phyloP scores from a whole-genome alignment of 2,888 invertebrate genomes.

The Mycogona germanica region DNA sequence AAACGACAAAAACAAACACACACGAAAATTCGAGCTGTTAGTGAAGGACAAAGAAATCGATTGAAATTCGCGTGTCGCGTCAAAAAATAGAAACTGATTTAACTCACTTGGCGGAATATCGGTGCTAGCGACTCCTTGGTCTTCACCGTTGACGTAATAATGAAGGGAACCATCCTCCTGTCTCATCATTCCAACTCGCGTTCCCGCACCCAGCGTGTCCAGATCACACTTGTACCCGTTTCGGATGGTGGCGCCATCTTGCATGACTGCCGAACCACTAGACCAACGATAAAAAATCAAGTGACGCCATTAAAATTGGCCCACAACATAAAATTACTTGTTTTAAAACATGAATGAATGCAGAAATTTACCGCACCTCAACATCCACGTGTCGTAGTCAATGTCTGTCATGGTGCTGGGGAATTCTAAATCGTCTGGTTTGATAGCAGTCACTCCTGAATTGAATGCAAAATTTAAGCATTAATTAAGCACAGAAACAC shows the following conservation, averaged over 20 bases:
- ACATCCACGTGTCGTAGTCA: conserved; percentile 80
- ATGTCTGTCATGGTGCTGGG: conserved; percentile 86
- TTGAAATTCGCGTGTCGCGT: neutral
- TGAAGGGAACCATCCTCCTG: conserved; percentile 70
- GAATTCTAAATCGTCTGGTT: conserved; percentile 75
- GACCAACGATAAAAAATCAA: conserved; percentile 1
- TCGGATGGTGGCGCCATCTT: conserved; percentile 70
- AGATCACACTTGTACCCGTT: conserved; percentile 77
- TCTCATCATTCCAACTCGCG: conserved; percentile 76
- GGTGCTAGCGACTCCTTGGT: conserved; percentile 72
- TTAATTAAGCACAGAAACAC: conserved; percentile 20
- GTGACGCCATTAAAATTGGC: neutral
- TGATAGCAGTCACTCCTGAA: conserved; percentile 70
- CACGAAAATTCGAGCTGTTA: neutral
- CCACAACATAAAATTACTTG: too few species aligned
- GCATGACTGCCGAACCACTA: conserved; percentile 79
- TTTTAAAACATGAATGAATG: neutral
- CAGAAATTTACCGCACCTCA: conserved; percentile 40
- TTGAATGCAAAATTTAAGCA: conserved; percentile 20
- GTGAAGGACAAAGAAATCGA: neutral
- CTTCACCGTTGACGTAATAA: conserved; percentile 73
- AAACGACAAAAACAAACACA: too few species aligned
- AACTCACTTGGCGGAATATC: conserved; percentile 47
- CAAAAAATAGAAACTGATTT: too few species aligned
- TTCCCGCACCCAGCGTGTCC: conserved; percentile 63